Percentiles rank a stretch among this genome's conserved stretches.
Evolutionary conservation across 2,888 invertebrate species (phyloP).

Genomic region (Halocaridina rubra): DNA sequence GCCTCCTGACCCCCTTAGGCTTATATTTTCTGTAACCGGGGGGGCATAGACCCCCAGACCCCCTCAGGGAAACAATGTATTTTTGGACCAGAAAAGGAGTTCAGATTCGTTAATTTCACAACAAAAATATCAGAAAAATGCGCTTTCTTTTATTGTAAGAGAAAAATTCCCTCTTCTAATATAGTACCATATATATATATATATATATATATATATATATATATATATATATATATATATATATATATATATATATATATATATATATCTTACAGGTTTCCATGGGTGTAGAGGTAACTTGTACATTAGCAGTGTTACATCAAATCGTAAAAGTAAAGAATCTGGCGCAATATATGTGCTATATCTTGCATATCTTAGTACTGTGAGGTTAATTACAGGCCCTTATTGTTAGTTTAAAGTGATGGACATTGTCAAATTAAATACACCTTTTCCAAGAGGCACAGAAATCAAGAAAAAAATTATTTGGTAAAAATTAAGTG

Average conservation of each 20-base stretch:
- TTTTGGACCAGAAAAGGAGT: background rate
- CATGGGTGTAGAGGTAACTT: background rate
- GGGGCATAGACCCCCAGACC: background rate
- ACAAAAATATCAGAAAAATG: too few relatives aligned
- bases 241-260: slow-evolving; percentile 1
- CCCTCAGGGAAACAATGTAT: background rate
- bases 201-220: slow-evolving; percentile 1
- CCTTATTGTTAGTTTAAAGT: too few relatives aligned
- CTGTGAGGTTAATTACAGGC: too few relatives aligned
- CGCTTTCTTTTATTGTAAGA: too few relatives aligned
- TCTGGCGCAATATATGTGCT: background rate
- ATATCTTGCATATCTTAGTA: too few relatives aligned
- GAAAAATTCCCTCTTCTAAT: too few relatives aligned
- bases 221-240: slow-evolving; percentile 1
- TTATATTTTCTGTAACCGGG: too few relatives aligned
- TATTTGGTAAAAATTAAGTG: too few relatives aligned
- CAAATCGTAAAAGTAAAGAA: background rate
- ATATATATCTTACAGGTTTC: background rate
- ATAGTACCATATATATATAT: background rate
- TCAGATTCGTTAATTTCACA: too few relatives aligned
- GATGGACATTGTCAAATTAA: background rate
- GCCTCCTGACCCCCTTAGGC: background rate
- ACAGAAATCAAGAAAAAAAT: too few relatives aligned
- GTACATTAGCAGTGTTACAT: background rate
- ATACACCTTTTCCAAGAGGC: too few relatives aligned